A percentile compares a stretch with the other conserved stretches of the same genome.
phyloP scores from a whole-genome alignment of 2,113 vertebrate genomes.

The Sarotherodon lohbergeri region DNA sequence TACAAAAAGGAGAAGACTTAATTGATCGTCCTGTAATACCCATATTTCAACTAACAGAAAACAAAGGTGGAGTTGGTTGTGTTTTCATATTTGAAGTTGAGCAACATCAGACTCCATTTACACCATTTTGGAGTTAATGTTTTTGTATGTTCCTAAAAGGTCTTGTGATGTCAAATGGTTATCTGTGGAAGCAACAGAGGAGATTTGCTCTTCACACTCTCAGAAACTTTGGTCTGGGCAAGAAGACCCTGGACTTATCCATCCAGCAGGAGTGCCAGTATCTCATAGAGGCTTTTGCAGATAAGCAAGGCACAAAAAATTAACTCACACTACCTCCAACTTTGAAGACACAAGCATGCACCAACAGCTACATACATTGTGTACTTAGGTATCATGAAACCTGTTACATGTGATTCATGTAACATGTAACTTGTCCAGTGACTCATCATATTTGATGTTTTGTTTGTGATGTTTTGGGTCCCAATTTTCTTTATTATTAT shows the following conservation, averaged over 20 bases:
- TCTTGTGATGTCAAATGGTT: not conserved
- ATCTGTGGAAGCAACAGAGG: not conserved
- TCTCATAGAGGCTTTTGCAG: not conserved
- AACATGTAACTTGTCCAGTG: not conserved
- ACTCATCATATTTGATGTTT: not conserved
- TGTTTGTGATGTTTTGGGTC: not conserved
- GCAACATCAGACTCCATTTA: not conserved
- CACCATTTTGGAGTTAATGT: not conserved
- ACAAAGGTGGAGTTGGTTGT: not conserved
- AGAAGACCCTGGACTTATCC: not conserved
- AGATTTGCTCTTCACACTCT: not conserved
- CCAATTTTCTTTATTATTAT: not conserved
- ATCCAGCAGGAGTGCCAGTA: not conserved
- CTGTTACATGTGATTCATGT: not conserved
- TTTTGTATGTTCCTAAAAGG: not conserved
- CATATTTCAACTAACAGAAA: not conserved
- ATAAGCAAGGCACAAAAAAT: not conserved
- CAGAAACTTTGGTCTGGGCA: not conserved
- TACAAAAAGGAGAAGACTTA: not conserved
- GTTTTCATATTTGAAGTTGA: not conserved
- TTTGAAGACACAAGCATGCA: not conserved
- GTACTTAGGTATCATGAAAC: not conserved
- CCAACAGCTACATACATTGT: not conserved
- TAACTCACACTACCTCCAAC: not conserved
- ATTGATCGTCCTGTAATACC: not conserved